Evolutionary conservation across 2,888 invertebrate genomes (phyloP), one percentile per base, ranked within the genome.

Genomic region (Drosophila lutescens): DNA sequence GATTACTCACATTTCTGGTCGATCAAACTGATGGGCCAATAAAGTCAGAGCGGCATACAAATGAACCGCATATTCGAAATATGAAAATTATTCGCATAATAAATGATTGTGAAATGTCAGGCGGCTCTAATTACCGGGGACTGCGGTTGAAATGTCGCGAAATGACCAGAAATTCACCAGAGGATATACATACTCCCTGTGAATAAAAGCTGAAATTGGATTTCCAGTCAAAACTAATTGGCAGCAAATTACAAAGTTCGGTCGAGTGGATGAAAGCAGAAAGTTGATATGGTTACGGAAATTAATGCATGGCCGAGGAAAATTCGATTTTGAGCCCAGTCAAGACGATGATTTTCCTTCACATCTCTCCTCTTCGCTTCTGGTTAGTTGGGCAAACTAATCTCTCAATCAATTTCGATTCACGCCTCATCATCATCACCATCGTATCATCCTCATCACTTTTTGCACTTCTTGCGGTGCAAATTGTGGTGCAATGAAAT

Each of bases 61-160:
- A 36, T 34, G 59, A 60, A 65, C 50, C 32, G 32, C 68, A 47
- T 34, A 47, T 32, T 51, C 41, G 32, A 8, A 49, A 34, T 17
- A 55, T 23, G 17, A 32, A 34, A 69, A 61, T 46, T 59, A 34
- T 63, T 13, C 60, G 41, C 72, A 66, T 67, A 41, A 47, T 63
- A 57, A 65, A 74, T 74, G 66, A 17, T 10, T 8, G 20, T 17
- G 32, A 82, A 77, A 85, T 79, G 79, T 82, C 79, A 82, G 60
- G 12, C 32, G 5, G 6, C 13, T 66, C 9, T 63, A 51, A 86
- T 83, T 80, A 58, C 32, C 78, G 59, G 62, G 47, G 55, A 63
- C 20, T 40, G 38, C 57, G 41, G 26, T 40, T n/a, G 53, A 38
- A 55, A 38, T 51, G 59, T 12, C 23, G 34, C 13, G 34, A 43